Conservation (phyloP, 2,113 vertebrate genomes). For the Vulpes lagopus region DNA sequence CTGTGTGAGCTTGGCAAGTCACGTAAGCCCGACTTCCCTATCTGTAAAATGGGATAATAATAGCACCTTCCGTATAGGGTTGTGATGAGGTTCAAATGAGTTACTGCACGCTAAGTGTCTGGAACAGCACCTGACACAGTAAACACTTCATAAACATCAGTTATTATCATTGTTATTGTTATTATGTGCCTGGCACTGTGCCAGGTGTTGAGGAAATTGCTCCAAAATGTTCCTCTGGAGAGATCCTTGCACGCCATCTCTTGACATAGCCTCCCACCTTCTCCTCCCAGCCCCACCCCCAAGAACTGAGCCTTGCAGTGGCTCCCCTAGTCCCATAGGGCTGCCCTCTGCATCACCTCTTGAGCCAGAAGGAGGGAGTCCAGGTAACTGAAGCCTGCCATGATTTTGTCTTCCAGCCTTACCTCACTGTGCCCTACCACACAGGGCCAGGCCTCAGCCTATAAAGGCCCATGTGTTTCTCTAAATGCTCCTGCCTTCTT, state of each 20-base stretch:
- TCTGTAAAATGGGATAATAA: slow-evolving; percentile 71
- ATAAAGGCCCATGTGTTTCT: not conserved
- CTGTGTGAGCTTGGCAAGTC: slow-evolving; percentile 28
- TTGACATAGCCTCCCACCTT: not conserved
- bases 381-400: not conserved
- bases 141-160: not conserved
- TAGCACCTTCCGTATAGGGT: slow-evolving; percentile 52
- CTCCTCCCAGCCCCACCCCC: not conserved
- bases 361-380: not conserved
- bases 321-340: not conserved
- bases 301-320: not conserved
- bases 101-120: not conserved
- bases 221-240: not conserved
- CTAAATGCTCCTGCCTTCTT: not conserved
- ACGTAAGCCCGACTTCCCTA: slow-evolving; percentile 11
- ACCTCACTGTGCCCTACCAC: not conserved
- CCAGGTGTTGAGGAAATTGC: not conserved
- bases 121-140: slow-evolving; percentile 42
- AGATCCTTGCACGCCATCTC: not conserved
- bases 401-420: not conserved
- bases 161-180: not conserved
- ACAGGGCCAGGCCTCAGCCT: not conserved
- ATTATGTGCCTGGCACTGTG: slow-evolving; percentile 13
- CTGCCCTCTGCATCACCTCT: not conserved
- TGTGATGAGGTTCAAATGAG: slow-evolving; percentile 22